Evolutionary conservation across 2,888 invertebrate genomes (phyloP).

Genomic region (Lasioglossum figueresi): DNA sequence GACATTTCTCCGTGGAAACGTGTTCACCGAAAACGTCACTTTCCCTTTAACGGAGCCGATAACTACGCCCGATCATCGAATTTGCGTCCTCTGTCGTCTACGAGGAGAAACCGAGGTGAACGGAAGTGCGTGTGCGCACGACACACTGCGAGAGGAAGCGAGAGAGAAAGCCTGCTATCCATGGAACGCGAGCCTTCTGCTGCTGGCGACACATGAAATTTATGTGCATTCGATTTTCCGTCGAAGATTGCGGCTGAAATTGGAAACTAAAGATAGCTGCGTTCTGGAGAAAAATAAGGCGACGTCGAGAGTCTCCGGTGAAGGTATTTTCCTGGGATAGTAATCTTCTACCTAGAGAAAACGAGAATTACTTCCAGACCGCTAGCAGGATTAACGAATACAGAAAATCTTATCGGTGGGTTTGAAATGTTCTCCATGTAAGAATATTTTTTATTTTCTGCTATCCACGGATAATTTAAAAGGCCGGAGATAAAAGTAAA

Average conservation of each 20-base stretch:
- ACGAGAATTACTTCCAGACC: neutral
- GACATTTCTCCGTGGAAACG: conserved; percentile 10
- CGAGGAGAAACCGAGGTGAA: conserved; percentile 43
- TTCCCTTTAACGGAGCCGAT: conserved; percentile 40
- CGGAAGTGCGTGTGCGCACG: neutral
- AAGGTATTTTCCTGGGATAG: neutral
- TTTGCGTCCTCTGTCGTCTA: conserved; percentile 22
- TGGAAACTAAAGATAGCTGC: conserved; percentile 4
- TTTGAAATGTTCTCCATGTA: neutral
- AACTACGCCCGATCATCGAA: conserved; percentile 45
- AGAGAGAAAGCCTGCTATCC: conserved; percentile 21
- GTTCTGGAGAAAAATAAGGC: conserved; percentile 1
- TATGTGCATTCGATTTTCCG: conserved; percentile 24
- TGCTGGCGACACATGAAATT: conserved; percentile 35
- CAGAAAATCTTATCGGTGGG: neutral
- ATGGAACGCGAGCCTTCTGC: conserved; percentile 32
- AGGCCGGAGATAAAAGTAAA: neutral
- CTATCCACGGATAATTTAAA: neutral
- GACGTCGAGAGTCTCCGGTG: neutral
- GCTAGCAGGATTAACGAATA: neutral
- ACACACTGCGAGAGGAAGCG: neutral
- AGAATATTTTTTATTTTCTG: neutral
- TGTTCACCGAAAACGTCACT: conserved; percentile 18
- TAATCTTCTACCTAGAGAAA: neutral
- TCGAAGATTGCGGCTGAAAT: conserved; percentile 6